Base-by-base conservation (phyloP, 2,888 invertebrate species). In the Seladonia tumulorum region DNA sequence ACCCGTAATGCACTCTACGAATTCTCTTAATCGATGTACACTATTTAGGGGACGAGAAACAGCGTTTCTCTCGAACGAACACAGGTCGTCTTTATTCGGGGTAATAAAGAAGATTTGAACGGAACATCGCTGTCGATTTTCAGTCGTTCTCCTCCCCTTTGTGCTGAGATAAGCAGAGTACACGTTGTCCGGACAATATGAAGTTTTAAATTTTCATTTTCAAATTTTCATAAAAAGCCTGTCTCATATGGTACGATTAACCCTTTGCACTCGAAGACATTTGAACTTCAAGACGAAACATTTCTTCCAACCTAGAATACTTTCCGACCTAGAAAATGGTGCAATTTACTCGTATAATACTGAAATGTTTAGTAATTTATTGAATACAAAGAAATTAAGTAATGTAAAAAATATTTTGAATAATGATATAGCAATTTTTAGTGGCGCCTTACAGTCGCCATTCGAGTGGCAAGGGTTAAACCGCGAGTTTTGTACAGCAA, bases 91-190 rank as follows among this genome's bases (percentile, higher is more conserved):
- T 77, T 75, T 60, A 74, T 81, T 60, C 53, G n/a, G 29, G 70
- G 73, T 49, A 86, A 86, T 86, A 84, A 86, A 81, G 75, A 53
- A 70, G 72, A 85, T 83, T 79, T 79, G 79, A 79, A 75, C 29
- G 82, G 73, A 74, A 76, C 18, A 22, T 66, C 22, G 0, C 35
- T 35, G 18, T 66, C 35, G 18, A 39, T 53, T 53, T 66, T 22
- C 10, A 66, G 29, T 66, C 66, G 66, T 66, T 35, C 18, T 29
- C 18, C 60, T 63, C 60, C 25, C 29, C 25, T 29, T 29, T n/a
- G 60, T 29, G 25, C 53, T 22, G 25, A 25, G 60, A 63, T 63
- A 16, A 29, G 2, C 60, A 29, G 16, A 63, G 29, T 16, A 29
- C 25, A 25, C 14, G 12, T 25, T 25, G 25, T 14, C 60, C 60